Base-by-base conservation (phyloP, 2,113 vertebrate species). In the Calidris pugnax region DNA sequence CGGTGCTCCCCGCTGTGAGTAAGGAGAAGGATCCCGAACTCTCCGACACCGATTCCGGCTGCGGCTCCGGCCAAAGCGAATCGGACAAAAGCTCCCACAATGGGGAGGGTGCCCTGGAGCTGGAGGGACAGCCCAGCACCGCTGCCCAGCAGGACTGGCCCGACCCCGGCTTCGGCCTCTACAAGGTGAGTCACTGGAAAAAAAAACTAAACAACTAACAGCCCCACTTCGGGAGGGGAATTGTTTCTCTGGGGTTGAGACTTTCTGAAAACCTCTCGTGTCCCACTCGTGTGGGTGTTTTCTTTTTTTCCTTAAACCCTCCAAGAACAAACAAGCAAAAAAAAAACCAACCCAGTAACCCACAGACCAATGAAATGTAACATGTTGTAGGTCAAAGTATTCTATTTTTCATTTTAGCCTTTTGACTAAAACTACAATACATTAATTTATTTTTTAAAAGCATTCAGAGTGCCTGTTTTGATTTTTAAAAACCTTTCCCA, bases 41-140 rank as follows among this genome's bases (percentile, higher is more conserved):
- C 16, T 99, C 99, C 0, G 99, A 99, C 97, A 99, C 98, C 0
- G 99, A 99, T 94, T 99, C 99, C 0, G 99, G 99, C 95, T 99
- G 99, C 21, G 98, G 99, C 77, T 99, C 99, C 13, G 98, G 98
- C 62, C 99, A 99, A 82, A 99, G 99, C 2, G 99, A 99, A 87
- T 99, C 99, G 0, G 99, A 99, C 96, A 99, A 99, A 89, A 98
- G 97, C 92, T 99, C 99, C 2, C 99, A 98, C 62, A 99, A 99
- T 1, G 98, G 99, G 0, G 99, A 99, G 91, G 98, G 73, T 0
- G 98, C 98, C 37, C 87, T 92, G 26, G 99, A 99, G 56, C 81
- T 97, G 2, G 98, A 99, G 5, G 96, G 98, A 4, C 98, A 98
- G 79, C 97, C 98, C 0, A 84, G 97, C 43, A 97, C 98, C 0